These are phyloP conservation scores for Lytechinus pictus DNA, from an alignment of 35 echinoderm and acorn worm genomes.

Conservation along the genomic window DNA sequence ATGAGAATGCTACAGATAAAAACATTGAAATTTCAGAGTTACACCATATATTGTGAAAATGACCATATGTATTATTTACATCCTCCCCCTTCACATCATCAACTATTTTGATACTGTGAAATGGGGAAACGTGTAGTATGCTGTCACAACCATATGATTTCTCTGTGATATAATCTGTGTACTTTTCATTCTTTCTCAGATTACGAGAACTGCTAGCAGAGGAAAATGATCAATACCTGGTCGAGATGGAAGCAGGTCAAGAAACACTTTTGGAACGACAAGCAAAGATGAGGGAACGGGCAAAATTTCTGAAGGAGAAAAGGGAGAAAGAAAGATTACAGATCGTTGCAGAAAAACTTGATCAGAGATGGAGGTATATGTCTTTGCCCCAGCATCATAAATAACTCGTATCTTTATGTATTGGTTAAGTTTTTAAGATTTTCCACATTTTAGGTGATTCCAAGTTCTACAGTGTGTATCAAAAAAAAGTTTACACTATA, in stretches of 20 bases:
- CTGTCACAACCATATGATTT: background rate
- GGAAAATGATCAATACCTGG: slow-evolving; percentile 81
- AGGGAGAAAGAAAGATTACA: slow-evolving; percentile 91
- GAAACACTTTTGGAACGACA: slow-evolving; percentile 94
- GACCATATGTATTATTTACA: too few species aligned
- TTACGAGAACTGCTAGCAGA: slow-evolving; percentile 78
- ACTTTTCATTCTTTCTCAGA: slow-evolving; percentile 29
- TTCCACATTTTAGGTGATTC: too few species aligned
- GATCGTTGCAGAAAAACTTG: slow-evolving; percentile 93
- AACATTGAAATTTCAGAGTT: too few species aligned
- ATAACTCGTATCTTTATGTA: background rate
- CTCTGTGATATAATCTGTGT: background rate
- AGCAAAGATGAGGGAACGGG: slow-evolving; percentile 95
- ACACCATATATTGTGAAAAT: too few species aligned
- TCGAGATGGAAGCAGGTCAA: slow-evolving; percentile 93
- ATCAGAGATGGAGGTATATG: slow-evolving; percentile 98
- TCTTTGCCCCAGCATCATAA: background rate
- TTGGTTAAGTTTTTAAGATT: background rate
- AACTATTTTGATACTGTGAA: too few species aligned
- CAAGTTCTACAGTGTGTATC: too few species aligned
- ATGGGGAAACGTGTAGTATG: too few species aligned
- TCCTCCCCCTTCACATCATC: too few species aligned
- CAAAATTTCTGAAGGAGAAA: slow-evolving; percentile 93
- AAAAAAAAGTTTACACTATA: too few species aligned
- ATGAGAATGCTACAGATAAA: too few species aligned